phyloP scores from a whole-genome alignment of 2,888 invertebrate genomes.

The Caenorhabditis doughertyi region DNA sequence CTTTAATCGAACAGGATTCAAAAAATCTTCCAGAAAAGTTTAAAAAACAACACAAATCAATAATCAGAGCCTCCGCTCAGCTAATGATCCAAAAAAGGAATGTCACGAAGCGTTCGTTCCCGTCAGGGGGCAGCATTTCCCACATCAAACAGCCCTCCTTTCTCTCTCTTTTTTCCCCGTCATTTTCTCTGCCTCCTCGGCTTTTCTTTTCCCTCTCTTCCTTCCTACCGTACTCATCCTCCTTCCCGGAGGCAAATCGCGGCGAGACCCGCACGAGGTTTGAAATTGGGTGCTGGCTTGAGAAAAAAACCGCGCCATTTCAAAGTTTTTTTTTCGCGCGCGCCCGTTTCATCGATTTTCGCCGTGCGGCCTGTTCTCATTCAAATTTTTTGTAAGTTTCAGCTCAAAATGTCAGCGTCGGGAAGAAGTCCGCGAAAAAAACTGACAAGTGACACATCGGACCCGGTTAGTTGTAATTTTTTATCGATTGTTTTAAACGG shows the following conservation, averaged over 20 bases:
- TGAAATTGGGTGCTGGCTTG: slow-evolving; percentile 41
- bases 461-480: slow-evolving; percentile 29
- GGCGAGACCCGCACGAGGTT: slow-evolving; percentile 52
- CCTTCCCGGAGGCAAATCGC: slow-evolving; percentile 36
- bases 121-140: too few species aligned
- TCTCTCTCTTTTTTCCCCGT: slow-evolving; percentile 10
- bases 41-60: not conserved
- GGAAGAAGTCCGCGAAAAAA: slow-evolving; percentile 61
- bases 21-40: too few species aligned
- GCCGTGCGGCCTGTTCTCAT: not conserved
- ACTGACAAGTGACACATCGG: slow-evolving; percentile 23
- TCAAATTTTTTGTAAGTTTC: slow-evolving; percentile 15
- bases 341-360: slow-evolving; percentile 28
- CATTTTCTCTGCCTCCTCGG: slow-evolving; percentile 16
- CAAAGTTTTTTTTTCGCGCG: slow-evolving; percentile 61
- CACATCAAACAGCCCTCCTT: slow-evolving; percentile 8
- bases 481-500: not conserved
- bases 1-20: too few species aligned
- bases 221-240: slow-evolving; percentile 5
- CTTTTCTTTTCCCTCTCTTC: slow-evolving; percentile 6
- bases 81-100: slow-evolving; percentile 45
- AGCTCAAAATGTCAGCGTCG: slow-evolving; percentile 50
- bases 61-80: not conserved
- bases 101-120: not conserved
- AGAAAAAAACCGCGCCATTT: slow-evolving; percentile 54